A percentile compares a stretch with the other conserved stretches of the same genome.
Conservation (phyloP, 2,113 vertebrate genomes). For the Falcunculus frontatus region DNA sequence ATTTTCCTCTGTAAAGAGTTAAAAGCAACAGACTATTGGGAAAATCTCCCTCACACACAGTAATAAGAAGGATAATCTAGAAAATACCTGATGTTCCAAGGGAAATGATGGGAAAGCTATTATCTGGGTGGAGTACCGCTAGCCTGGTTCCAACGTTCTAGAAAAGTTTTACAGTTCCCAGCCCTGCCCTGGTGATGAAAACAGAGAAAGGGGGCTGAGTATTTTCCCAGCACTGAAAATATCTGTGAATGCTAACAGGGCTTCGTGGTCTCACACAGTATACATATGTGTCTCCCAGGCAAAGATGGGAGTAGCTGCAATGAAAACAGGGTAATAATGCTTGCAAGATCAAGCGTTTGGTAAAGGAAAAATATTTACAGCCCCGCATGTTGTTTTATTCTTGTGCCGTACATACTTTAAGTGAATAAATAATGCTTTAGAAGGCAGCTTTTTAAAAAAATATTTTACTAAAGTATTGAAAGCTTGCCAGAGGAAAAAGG, state of each 20-base stretch:
- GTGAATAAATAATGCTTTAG: not conserved
- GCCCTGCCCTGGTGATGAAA: conserved; percentile 3
- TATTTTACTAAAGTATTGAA: not conserved
- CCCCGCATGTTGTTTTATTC: not conserved
- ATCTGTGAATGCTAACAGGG: not conserved
- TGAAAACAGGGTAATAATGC: not conserved
- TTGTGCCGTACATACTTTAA: not conserved
- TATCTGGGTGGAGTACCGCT: conserved; percentile 16
- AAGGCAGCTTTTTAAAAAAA: not conserved
- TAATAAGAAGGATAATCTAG: not conserved
- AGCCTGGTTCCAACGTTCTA: not conserved
- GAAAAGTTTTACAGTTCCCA: not conserved
- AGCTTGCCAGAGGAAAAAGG: not conserved
- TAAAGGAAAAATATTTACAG: not conserved
- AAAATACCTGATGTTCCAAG: not conserved
- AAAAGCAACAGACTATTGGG: not conserved
- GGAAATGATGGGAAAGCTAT: not conserved
- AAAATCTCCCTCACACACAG: not conserved
- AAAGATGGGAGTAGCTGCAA: not conserved
- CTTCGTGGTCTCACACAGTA: not conserved
- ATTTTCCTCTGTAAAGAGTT: not conserved
- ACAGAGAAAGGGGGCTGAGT: not conserved
- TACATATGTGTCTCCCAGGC: not conserved
- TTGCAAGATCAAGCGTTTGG: not conserved
- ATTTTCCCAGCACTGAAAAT: conserved; percentile 15